Evolutionary conservation across 2,113 vertebrate genomes (phyloP).

Genomic region (Vidua chalybeata): DNA sequence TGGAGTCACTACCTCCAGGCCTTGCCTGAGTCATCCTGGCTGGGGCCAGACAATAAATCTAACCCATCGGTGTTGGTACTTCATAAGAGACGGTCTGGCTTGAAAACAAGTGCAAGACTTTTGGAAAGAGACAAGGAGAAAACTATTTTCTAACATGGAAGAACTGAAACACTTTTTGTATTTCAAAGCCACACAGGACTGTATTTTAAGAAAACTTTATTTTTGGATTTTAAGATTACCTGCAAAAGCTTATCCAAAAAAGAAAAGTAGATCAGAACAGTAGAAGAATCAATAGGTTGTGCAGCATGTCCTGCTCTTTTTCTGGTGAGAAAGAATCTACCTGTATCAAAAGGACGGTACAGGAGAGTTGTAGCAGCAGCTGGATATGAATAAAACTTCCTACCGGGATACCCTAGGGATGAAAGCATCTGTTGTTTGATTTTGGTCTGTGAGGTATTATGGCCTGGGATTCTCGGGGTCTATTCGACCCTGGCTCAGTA

Average conservation of each 20-base stretch:
- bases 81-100: rapidly evolving
- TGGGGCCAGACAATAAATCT: background rate
- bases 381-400: background rate
- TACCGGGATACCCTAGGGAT: background rate
- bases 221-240: background rate
- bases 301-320: background rate
- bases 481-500: no score
- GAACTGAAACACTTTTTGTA: background rate
- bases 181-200: background rate
- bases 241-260: background rate
- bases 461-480: no score
- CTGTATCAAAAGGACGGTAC: background rate
- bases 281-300: background rate
- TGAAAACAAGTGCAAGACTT: background rate
- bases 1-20: background rate
- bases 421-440: background rate
- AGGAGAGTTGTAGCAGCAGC: background rate
- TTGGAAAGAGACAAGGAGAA: background rate
- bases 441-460: background rate
- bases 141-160: background rate
- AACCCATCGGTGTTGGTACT: background rate
- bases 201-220: background rate
- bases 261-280: background rate
- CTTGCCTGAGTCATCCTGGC: rapidly evolving
- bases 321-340: background rate